These are phyloP conservation scores for Lochmaea crataegi DNA, from an alignment of 2,888 invertebrate genomes.

Conservation along the genomic window DNA sequence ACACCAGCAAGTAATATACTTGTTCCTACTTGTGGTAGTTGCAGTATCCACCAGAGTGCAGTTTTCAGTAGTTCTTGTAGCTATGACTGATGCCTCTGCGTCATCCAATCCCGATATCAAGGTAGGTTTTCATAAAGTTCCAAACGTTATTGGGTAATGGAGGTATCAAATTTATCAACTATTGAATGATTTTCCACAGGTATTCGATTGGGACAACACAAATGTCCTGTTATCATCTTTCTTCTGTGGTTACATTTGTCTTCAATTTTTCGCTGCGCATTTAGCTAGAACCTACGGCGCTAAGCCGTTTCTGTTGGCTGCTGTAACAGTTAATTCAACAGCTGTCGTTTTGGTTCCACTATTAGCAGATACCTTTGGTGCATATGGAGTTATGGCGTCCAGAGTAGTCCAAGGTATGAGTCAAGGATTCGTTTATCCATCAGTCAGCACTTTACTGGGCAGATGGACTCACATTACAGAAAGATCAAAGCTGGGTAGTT, in stretches of 20 bases:
- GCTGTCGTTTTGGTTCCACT: constrained; percentile 72
- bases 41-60: constrained; percentile 75
- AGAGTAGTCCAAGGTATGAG: constrained; percentile 77
- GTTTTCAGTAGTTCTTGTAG: constrained; percentile 78
- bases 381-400: constrained; percentile 72
- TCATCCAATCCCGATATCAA: constrained; percentile 39
- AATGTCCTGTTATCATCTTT: constrained; percentile 77
- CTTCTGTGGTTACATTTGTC: constrained; percentile 81
- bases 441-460: constrained; percentile 76
- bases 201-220: constrained; percentile 68
- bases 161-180: no score
- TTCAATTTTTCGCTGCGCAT: constrained; percentile 77
- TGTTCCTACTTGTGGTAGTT: constrained; percentile 72
- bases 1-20: constrained; percentile 72
- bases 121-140: constrained; percentile 56
- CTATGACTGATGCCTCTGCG: constrained; percentile 72
- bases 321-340: constrained; percentile 71
- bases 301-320: constrained; percentile 71
- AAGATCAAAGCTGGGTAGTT: constrained; percentile 27
- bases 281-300: constrained; percentile 80
- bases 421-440: constrained; percentile 79
- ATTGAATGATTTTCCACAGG: constrained; percentile 55
- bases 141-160: neutral
- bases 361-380: constrained; percentile 32
- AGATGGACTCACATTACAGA: constrained; percentile 69